phyloP scores from a whole-genome alignment of 64 coral and sea anemone species.

The Stylophora pistillata region DNA sequence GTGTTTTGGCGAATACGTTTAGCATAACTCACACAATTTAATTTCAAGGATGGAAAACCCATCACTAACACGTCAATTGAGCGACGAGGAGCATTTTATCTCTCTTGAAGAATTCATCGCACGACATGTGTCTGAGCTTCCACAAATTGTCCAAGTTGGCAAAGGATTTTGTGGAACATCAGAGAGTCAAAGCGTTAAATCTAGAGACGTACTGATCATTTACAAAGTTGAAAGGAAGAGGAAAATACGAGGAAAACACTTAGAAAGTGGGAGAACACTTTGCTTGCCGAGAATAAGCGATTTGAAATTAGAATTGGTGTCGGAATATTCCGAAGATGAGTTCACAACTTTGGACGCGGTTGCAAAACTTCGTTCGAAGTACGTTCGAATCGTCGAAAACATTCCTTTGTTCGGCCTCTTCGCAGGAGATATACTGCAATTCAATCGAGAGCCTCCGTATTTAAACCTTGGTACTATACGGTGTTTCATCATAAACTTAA shows the following conservation, averaged over 20 bases:
- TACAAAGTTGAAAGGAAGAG: slow-evolving; percentile 27
- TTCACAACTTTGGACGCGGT: slow-evolving; percentile 17
- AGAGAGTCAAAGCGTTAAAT: slow-evolving; percentile 11
- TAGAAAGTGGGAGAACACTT: slow-evolving; percentile 7
- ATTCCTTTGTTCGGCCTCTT: slow-evolving; percentile 19
- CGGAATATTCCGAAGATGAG: neutral
- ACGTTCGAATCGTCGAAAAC: slow-evolving; percentile 31
- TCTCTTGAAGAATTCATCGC: slow-evolving; percentile 4
- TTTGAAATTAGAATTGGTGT: slow-evolving; percentile 44
- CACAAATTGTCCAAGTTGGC: slow-evolving; percentile 52
- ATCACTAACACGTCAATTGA: neutral
- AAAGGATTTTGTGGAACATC: slow-evolving; percentile 44
- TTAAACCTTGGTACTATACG: neutral
- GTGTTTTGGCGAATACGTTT: neutral
- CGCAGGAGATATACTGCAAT: slow-evolving; percentile 33
- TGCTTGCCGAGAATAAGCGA: slow-evolving; percentile 31
- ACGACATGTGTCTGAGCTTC: neutral
- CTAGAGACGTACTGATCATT: slow-evolving; percentile 44
- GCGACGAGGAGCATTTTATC: neutral
- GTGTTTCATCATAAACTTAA: neutral
- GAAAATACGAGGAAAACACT: slow-evolving; percentile 41
- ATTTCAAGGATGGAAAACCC: neutral
- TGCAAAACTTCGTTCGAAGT: slow-evolving; percentile 12
- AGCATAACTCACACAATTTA: neutral
- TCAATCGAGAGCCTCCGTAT: slow-evolving; percentile 8